A percentile compares a stretch with the other conserved stretches of the same genome.
phyloP scores from a whole-genome alignment of 1,140 invertebrate species.

The Pachypsylla venusta region DNA sequence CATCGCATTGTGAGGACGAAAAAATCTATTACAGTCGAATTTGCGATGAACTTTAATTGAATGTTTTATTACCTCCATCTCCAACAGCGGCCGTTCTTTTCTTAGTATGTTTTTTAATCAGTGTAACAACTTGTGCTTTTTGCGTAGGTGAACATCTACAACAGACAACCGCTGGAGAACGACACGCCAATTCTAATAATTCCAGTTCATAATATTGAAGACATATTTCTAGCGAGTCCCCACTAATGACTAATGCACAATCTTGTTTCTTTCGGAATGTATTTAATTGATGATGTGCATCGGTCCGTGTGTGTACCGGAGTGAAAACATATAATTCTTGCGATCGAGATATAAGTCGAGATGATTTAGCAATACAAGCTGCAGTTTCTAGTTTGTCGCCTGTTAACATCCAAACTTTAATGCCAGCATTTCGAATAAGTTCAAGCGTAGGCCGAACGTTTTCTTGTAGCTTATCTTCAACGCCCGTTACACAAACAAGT shows the following conservation, averaged over 20 bases:
- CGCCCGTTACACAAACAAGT: conserved; percentile 89
- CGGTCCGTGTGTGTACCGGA: conserved; percentile 56
- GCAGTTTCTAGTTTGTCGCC: conserved; percentile 99
- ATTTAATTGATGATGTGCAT: conserved; percentile 86
- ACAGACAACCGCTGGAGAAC: conserved; percentile 87
- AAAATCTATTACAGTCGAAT: too few relatives aligned
- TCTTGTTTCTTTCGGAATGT: conserved; percentile 73
- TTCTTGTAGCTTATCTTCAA: conserved; percentile 80
- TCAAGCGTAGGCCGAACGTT: conserved; percentile 85
- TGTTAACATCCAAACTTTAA: conserved; percentile 99
- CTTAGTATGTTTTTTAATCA: conserved; percentile 78
- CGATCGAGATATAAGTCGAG: conserved; percentile 57
- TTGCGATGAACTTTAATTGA: too few relatives aligned
- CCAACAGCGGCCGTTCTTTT: conserved; percentile 69
- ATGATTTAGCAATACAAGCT: conserved; percentile 95
- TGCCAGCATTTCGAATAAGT: conserved; percentile 83
- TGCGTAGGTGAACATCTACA: conserved; percentile 97
- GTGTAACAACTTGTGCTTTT: conserved; percentile 86
- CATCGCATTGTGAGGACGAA: too few relatives aligned
- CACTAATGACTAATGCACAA: conserved; percentile 78
- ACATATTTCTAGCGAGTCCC: conserved; percentile 78
- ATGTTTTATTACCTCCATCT: conserved; percentile 63
- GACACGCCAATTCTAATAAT: conserved; percentile 85
- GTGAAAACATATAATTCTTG: conserved; percentile 62
- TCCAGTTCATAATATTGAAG: conserved; percentile 81